Evolutionary conservation across 2,888 invertebrate species (phyloP).

Genomic region (Syrista parreyssii): DNA sequence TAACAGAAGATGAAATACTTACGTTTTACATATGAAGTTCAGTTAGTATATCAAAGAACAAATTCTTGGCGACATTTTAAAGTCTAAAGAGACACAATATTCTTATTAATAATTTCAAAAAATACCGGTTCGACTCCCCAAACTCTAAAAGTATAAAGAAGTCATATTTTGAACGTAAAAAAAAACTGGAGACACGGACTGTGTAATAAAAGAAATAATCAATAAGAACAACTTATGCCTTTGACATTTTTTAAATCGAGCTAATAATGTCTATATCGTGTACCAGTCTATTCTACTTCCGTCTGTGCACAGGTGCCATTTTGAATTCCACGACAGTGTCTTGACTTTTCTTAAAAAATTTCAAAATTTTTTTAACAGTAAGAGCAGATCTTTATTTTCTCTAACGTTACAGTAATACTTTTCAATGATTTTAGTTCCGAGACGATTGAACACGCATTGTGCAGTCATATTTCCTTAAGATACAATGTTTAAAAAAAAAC

Average conservation of each 20-base stretch:
- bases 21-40: not conserved
- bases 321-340: constrained; percentile 17
- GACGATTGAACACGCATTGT: not conserved
- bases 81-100: not conserved
- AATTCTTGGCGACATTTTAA: not conserved
- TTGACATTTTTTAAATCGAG: constrained; percentile 51
- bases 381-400: not conserved
- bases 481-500: not conserved
- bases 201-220: constrained; percentile 57
- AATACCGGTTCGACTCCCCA: constrained; percentile 47
- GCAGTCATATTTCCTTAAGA: too few species aligned
- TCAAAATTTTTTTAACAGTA: not conserved
- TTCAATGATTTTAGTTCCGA: not conserved
- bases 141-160: constrained; percentile 42
- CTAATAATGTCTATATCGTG: constrained; percentile 34
- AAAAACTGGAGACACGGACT: constrained; percentile 43
- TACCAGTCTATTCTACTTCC: constrained; percentile 30
- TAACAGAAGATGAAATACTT: not conserved
- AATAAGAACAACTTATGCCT: constrained; percentile 50
- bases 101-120: constrained; percentile 7
- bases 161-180: constrained; percentile 55
- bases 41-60: not conserved
- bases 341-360: not conserved
- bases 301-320: constrained; percentile 42
- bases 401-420: not conserved